A percentile compares a stretch with the other conserved stretches of the same genome.
phyloP scores from a whole-genome alignment of 2,113 vertebrate species.

The Burhinus oedicnemus region DNA sequence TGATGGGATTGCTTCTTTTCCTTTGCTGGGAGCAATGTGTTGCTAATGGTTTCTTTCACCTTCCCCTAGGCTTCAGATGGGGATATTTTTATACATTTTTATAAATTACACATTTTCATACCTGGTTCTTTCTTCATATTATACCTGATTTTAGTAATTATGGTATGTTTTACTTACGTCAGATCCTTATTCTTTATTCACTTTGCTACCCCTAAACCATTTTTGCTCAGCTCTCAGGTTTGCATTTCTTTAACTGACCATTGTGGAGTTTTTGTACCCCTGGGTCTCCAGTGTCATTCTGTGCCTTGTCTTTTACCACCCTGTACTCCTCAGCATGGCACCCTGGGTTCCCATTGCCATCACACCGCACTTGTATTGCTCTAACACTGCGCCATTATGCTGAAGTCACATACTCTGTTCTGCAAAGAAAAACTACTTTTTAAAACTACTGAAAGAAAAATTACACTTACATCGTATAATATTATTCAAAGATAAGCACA shows the following conservation, averaged over 20 bases:
- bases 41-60: background rate
- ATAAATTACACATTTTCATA: background rate
- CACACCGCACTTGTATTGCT: background rate
- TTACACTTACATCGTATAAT: background rate
- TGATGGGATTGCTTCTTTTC: background rate
- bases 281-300: background rate
- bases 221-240: background rate
- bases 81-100: background rate
- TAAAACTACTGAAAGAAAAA: background rate
- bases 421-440: background rate
- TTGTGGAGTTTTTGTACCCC: background rate
- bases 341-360: background rate
- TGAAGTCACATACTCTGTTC: background rate
- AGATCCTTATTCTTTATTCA: background rate
- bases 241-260: background rate
- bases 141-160: background rate
- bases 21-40: background rate
- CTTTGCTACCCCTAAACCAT: background rate
- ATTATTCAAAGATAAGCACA: background rate
- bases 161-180: background rate
- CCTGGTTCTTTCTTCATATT: background rate
- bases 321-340: background rate
- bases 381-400: background rate
- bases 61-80: background rate
- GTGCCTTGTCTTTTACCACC: background rate